phyloP scores from a whole-genome alignment of 2,888 invertebrate genomes.

The Meloe dianella region DNA sequence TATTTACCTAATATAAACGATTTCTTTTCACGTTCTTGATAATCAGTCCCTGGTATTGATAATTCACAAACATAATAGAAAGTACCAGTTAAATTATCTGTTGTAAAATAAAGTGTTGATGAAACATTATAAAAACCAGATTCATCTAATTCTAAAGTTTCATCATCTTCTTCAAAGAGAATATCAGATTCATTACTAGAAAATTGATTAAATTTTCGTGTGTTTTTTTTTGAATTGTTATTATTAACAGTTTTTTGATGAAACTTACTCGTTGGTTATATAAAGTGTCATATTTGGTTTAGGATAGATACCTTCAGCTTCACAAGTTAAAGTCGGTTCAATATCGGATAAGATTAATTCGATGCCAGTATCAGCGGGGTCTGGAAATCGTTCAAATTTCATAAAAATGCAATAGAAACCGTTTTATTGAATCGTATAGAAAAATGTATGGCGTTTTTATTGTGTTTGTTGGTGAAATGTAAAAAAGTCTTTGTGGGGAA shows the following conservation, averaged over 20 bases:
- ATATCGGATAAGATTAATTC: conserved; percentile 16
- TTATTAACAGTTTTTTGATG: too few species aligned
- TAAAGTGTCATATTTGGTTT: conserved; percentile 60
- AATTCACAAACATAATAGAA: conserved; percentile 69
- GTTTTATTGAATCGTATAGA: too few species aligned
- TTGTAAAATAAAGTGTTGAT: conserved; percentile 63
- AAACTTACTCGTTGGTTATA: conserved; percentile 50
- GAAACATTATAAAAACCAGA: conserved; percentile 64
- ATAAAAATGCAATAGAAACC: conserved; percentile 4
- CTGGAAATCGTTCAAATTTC: conserved; percentile 12
- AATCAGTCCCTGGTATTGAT: conserved; percentile 68
- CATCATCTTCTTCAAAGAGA: conserved; percentile 38
- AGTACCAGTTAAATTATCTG: conserved; percentile 62
- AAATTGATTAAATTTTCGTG: conserved; percentile 16
- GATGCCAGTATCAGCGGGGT: conserved; percentile 17
- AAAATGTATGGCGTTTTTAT: background rate
- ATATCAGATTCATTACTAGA: conserved; percentile 46
- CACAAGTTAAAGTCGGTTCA: conserved; percentile 54
- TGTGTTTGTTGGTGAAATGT: conserved; percentile 7
- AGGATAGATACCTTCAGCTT: conserved; percentile 65
- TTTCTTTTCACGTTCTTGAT: conserved; percentile 41
- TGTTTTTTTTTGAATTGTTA: background rate
- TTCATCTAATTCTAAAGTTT: conserved; percentile 40
- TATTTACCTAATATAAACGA: conserved; percentile 21
- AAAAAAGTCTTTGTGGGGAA: conserved; percentile 42